Base-by-base conservation (phyloP, 2,888 invertebrate species). In the Spodoptera picta region DNA sequence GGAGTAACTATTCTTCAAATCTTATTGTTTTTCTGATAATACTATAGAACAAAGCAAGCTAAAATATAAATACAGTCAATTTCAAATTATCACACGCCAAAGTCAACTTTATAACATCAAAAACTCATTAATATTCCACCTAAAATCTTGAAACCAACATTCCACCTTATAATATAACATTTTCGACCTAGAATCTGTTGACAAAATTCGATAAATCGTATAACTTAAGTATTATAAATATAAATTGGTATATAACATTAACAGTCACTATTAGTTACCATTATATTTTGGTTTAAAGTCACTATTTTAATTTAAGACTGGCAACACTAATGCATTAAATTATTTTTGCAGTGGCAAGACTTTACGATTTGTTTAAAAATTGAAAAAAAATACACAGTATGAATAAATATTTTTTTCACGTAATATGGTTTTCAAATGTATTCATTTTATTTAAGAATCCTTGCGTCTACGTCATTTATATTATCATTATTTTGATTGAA, bases 221-320 rank as follows among this genome's bases (percentile, higher is more conserved):
- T 60, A 57, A 60, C 53, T 50, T 58, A 59, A 79, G 76, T 73
- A 75, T 79, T 79, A 79, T 66, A 68, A 70, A 69, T 65, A 53
- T 62, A 51, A 36, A 72, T 63, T 70, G 60, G 63, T 67, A 71
- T 55, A 53, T 47, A 60, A 48, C 31, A 48, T 19, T 51, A 66
- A 55, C 45, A 76, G 61, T 67, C 69, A 66, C 51, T 60, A 45
- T 43, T 69, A 77, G 77, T 79, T 78, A 77, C 80, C 80, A 70
- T 72, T 69, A 12, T 52, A 52, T 69, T 68, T 61, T 73, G 58
- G 60, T 72, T 64, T 65, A 61, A 72, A 81, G 73, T 82, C 78
- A 83, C 66, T 80, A 71, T 75, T 74, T 64, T 62, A 60, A 46
- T 76, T 82, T 84, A 85, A 83, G 83, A 85, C 83, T 84, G 82